Conservation (phyloP, 2,888 invertebrate species). For the Epistrophe grossulariae region DNA sequence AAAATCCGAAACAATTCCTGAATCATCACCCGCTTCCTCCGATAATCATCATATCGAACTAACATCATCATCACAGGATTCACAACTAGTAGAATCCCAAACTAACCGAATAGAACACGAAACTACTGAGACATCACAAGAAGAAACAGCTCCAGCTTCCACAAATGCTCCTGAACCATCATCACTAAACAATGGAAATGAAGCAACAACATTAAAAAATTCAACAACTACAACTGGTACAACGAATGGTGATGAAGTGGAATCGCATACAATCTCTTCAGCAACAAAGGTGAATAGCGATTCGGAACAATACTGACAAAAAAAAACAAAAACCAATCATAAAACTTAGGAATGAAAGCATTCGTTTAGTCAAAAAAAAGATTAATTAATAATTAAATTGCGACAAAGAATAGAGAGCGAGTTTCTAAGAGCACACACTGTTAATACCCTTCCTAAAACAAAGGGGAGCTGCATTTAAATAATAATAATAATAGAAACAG, state of each 20-base stretch:
- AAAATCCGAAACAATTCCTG: constrained; percentile 66
- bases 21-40: constrained; percentile 61
- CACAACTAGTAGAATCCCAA: constrained; percentile 58
- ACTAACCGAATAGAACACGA: constrained; percentile 51
- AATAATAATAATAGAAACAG: constrained; percentile 30
- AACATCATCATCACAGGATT: constrained; percentile 57
- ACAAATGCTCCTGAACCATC: constrained; percentile 29
- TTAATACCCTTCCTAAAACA: constrained; percentile 48
- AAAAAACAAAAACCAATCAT: constrained; percentile 40
- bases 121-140: constrained; percentile 61
- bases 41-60: constrained; percentile 41
- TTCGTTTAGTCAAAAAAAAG: constrained; percentile 60
- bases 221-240: constrained; percentile 35
- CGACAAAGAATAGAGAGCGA: constrained; percentile 75
- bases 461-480: constrained; percentile 44
- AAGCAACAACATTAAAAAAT: constrained; percentile 18
- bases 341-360: constrained; percentile 71
- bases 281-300: constrained; percentile 76
- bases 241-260: constrained; percentile 71
- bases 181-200: constrained; percentile 64
- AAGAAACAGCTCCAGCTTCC: constrained; percentile 39
- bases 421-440: constrained; percentile 51
- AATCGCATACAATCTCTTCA: constrained; percentile 72
- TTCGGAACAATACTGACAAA: constrained; percentile 48
- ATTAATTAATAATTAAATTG: constrained; percentile 36